These are phyloP conservation scores for Crotalus viridis DNA, from an alignment of 2,113 vertebrate species.

Conservation along the genomic window DNA sequence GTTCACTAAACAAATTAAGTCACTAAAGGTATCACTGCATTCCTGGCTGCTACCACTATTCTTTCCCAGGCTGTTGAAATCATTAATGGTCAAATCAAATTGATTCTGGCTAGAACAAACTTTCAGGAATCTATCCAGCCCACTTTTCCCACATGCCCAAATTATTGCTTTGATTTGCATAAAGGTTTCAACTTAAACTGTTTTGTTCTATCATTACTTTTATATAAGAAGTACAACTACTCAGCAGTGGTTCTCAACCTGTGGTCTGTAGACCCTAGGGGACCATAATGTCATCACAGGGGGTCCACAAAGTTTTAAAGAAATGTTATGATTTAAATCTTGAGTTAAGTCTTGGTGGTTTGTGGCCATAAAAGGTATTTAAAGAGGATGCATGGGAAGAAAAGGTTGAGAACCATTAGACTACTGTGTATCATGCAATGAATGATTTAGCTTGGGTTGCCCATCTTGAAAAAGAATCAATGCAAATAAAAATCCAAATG, in stretches of 20 bases:
- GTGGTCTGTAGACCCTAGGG: not conserved
- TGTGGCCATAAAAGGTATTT: not conserved
- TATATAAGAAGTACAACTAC: not conserved
- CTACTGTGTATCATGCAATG: not conserved
- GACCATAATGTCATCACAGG: not conserved
- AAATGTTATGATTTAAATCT: not conserved
- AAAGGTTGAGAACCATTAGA: not conserved
- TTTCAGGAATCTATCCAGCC: not conserved
- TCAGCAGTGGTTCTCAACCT: not conserved
- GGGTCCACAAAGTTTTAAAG: not conserved
- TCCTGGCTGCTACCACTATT: constrained; percentile 33
- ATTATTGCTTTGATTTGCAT: not conserved
- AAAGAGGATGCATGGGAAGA: not conserved
- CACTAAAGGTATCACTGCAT: constrained; percentile 53
- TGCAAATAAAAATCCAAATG: not conserved
- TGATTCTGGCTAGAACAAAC: not conserved
- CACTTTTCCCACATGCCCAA: not conserved
- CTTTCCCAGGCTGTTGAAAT: constrained; percentile 51
- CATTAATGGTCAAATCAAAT: constrained; percentile 46
- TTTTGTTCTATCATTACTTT: not conserved
- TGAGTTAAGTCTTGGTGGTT: not conserved
- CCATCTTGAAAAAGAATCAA: not conserved
- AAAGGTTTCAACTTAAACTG: not conserved
- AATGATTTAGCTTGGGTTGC: not conserved
- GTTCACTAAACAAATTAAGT: constrained; percentile 64